These are phyloP conservation scores for Oedothorax gibbosus DNA, from an alignment of 1,140 invertebrate genomes.

Conservation along the genomic window DNA sequence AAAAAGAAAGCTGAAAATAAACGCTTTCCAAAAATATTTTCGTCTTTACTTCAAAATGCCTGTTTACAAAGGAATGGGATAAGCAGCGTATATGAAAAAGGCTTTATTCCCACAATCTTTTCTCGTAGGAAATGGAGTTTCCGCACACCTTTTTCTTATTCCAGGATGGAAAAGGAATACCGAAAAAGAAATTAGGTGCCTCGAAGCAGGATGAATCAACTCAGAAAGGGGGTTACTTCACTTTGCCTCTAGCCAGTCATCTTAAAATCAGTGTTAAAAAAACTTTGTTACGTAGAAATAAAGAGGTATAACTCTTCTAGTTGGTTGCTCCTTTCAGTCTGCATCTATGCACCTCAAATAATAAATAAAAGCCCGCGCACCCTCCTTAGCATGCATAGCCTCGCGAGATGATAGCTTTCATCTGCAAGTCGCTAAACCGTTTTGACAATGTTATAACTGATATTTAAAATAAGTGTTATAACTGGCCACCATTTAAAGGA, in stretches of 20 bases:
- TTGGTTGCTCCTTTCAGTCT: too few species aligned
- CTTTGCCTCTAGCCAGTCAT: too few species aligned
- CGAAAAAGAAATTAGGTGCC: neutral
- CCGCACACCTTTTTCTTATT: slow-evolving; percentile 41
- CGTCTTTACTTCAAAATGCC: slow-evolving; percentile 23
- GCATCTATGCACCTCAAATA: neutral
- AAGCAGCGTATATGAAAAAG: slow-evolving; percentile 34
- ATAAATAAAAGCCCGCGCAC: slow-evolving; percentile 21
- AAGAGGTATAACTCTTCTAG: too few species aligned
- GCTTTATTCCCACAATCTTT: slow-evolving; percentile 12
- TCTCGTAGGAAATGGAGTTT: slow-evolving; percentile 24
- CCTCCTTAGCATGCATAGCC: slow-evolving; percentile 57
- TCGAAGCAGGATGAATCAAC: too few species aligned
- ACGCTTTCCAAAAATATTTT: slow-evolving; percentile 4
- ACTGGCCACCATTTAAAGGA: too few species aligned
- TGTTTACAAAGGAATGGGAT: slow-evolving; percentile 51
- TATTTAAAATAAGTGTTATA: too few species aligned
- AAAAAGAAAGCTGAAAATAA: neutral
- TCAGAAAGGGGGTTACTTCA: too few species aligned
- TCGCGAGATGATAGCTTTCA: slow-evolving; percentile 54
- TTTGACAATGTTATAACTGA: too few species aligned
- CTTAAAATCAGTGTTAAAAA: too few species aligned
- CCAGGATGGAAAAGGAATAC: slow-evolving; percentile 2
- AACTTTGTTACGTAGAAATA: too few species aligned
- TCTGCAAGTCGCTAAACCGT: slow-evolving; percentile 1